Base-by-base conservation (phyloP, 1,140 invertebrate species). In the Paralvinella palmiformis region DNA sequence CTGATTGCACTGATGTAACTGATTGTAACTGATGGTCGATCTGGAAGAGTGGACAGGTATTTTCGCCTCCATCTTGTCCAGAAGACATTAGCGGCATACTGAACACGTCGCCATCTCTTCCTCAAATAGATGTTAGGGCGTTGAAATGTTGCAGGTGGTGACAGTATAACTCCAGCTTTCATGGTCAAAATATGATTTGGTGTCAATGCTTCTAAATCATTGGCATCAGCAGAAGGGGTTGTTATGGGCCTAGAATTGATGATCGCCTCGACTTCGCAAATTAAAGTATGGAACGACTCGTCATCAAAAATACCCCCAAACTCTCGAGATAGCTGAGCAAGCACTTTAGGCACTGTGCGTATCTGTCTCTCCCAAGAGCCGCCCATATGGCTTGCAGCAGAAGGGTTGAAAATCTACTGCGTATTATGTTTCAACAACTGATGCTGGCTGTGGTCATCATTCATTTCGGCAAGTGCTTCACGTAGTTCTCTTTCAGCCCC, bases 131-230 rank as follows among this genome's bases (percentile, higher is more conserved):
- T 48, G 33, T 65, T 59, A 7, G 7, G 5, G 7, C 24, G 6
- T 27, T 13, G 20, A 32, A 63, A 65, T 27, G 7, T 31, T 7
- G 59, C 57, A 22, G 63, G 44, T n/a, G 59, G 41, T 17, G 45
- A 41, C 3, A 5, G 24, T 10, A 53, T 20, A 13, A 29, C 15
- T 15, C 15, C 63, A 17, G 50, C 24, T 33, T 48, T 45, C 6
- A 31, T 35, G 44, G 10, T 22, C 35, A 65, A 41, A 35, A 65
- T 22, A 31, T 65, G 63, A 50, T 45, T 62, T 10, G 63, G 63
- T 63, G 58, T 24, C 13, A 65, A 41, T 10, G 58, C 5, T 35
- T 62, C 17, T 5, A 61, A 29, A 41, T 64, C 62, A 24, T 59
- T 60, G 13, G 36, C 6, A 61, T 64, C 62, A 41, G 44, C 53